Percentiles rank a stretch among this genome's conserved stretches.
phyloP scores from a whole-genome alignment of 1,140 invertebrate genomes.

The Pantala flavescens region DNA sequence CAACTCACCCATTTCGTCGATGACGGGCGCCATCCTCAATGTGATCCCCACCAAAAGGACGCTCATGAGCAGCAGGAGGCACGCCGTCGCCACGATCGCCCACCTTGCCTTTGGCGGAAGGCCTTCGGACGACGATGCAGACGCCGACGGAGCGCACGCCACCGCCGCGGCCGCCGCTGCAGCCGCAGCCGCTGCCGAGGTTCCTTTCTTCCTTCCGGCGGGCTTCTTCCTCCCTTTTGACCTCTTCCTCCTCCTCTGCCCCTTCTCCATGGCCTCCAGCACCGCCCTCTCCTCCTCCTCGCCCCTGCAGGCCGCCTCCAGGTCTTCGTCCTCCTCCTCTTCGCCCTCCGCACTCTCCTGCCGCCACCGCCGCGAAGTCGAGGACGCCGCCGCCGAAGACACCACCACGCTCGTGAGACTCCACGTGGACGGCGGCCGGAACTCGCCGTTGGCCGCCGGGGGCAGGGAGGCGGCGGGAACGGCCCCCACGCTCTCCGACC shows the following conservation, averaged over 20 bases:
- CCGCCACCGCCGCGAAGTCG: neutral
- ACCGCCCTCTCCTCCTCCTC: slow-evolving; percentile 16
- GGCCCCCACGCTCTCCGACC: neutral
- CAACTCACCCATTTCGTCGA: slow-evolving; percentile 83
- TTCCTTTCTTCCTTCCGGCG: slow-evolving; percentile 35
- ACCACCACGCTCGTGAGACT: neutral
- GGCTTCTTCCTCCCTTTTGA: slow-evolving; percentile 31
- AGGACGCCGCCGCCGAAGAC: neutral
- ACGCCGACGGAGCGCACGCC: slow-evolving; percentile 42
- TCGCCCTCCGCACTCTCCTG: slow-evolving; percentile 1
- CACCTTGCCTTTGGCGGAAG: slow-evolving; percentile 69
- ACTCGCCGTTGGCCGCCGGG: neutral
- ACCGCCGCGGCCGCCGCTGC: slow-evolving; percentile 32
- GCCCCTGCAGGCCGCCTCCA: neutral
- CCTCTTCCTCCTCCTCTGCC: neutral
- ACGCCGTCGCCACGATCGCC: slow-evolving; percentile 79
- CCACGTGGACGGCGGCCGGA: neutral
- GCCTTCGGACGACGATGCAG: slow-evolving; percentile 46
- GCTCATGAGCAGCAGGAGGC: slow-evolving; percentile 72
- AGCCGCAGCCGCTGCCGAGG: slow-evolving; percentile 33
- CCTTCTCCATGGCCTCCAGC: neutral
- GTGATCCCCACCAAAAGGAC: slow-evolving; percentile 79
- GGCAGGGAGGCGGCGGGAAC: neutral
- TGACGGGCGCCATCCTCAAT: slow-evolving; percentile 77
- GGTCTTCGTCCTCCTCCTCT: neutral